A percentile compares a stretch with the other conserved stretches of the same genome.
phyloP scores from a whole-genome alignment of 2,888 invertebrate genomes.

The Drosophila flavopinicola region DNA sequence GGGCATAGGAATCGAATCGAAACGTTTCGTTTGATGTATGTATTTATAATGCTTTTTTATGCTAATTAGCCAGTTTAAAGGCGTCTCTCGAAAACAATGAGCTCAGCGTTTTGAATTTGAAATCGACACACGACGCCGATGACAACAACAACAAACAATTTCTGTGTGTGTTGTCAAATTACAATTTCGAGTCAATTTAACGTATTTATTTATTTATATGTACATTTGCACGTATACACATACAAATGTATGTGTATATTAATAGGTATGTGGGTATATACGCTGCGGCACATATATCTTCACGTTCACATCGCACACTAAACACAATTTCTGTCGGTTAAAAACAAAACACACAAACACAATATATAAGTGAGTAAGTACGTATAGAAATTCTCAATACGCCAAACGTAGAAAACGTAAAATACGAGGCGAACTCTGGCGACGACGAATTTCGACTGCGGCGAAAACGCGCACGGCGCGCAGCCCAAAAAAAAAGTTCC shows the following conservation, averaged over 20 bases:
- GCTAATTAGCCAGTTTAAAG: conserved; percentile 64
- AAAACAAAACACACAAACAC: conserved; percentile 28
- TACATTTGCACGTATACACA: conserved; percentile 12
- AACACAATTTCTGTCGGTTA: conserved; percentile 50
- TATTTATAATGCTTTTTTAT: conserved; percentile 69
- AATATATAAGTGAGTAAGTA: too few relatives aligned
- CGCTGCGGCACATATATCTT: conserved; percentile 37
- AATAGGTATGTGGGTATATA: conserved; percentile 8
- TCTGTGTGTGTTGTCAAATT: conserved; percentile 46
- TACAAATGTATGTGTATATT: conserved; percentile 12
- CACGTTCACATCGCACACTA: conserved; percentile 52
- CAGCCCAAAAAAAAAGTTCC: conserved; percentile 59
- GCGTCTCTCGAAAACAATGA: conserved; percentile 71
- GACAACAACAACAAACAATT: conserved; percentile 24
- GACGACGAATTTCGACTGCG: conserved; percentile 76
- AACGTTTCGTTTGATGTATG: conserved; percentile 56
- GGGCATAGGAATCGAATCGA: conserved; percentile 17
- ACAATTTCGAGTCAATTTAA: conserved; percentile 43
- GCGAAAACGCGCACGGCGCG: conserved; percentile 64
- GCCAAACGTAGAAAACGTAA: conserved; percentile 51
- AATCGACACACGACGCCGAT: conserved; percentile 49
- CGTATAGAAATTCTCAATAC: conserved; percentile 39
- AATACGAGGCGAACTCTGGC: conserved; percentile 70
- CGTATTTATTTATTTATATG: conserved; percentile 42
- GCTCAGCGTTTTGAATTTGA: conserved; percentile 72